Evolutionary conservation across 2,888 invertebrate genomes (phyloP), one percentile per base, ranked within the genome.

Genomic region (Drosophila algonquin): DNA sequence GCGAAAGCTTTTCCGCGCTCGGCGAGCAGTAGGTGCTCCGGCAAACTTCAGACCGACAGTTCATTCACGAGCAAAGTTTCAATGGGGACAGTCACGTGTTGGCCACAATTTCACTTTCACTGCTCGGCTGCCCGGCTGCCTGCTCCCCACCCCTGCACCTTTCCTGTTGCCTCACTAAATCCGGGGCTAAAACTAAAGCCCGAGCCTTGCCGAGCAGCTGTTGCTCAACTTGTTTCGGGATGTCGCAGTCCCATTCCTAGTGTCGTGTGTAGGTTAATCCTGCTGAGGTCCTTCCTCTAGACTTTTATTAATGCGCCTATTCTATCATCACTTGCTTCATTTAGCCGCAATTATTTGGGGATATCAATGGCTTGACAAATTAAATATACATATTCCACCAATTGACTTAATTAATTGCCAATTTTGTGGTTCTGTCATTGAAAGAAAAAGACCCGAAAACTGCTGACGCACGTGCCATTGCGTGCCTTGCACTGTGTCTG

Each of bases 51-150:
- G 50, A 2, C 12, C 32, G 24, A 35, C 54, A 56, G 59, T 63
- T 63, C 83, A 80, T 77, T 85, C 86, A 75, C 70, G 74, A 83
- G 69, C 68, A 79, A 65, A 59, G 76, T 47, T 73, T 54, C 50
- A 58, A 62, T 52, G 62, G 60, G 47, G 45, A 59, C 63, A 59
- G 77, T 79, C 76, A 73, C 75, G 68, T 77, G 73, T 50, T 16
- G 47, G 50, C 51, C 52, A n/a, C 40, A 44, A 46, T 73, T 73
- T 68, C 68, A 65, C 80, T 77, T 75, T 81, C 71, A 50, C 45
- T 27, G 18, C 27, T 18, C 27, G 10, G 10, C 32, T 3, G 1
- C 18, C 21, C 14, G 8, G 12, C 18, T 12, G 24, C 27, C 21
- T 32, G 27, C 18, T 35, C 3, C 35, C 44, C 24, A 18, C 57